These are phyloP conservation scores for human DNA, from an alignment of 2,113 vertebrate genomes.

Conservation along the genomic window GRCh38 chr12:19034501-19035000, in stretches of 20 bases:
- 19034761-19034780: not conserved
- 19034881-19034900: not conserved
- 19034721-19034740: not conserved
- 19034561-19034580: not conserved
- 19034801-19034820: not conserved
- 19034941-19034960: not conserved
- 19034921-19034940: not conserved
- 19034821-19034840: not conserved
- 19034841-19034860: not conserved
- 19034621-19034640: not conserved
- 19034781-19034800: not conserved
- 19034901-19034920: not conserved
- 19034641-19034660: not conserved
- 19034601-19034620: not conserved
- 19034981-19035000: not conserved
- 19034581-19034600: not conserved
- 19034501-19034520: not conserved
- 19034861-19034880: not conserved
- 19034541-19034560: not conserved
- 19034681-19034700: not conserved
- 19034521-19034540: not conserved
- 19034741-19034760: not conserved
- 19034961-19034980: not conserved
- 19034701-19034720: not conserved
- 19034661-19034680: not conserved